A percentile compares a stretch with the other conserved stretches of the same genome.
Conservation (phyloP, 2,888 invertebrate species). For the Chrysolina americana region DNA sequence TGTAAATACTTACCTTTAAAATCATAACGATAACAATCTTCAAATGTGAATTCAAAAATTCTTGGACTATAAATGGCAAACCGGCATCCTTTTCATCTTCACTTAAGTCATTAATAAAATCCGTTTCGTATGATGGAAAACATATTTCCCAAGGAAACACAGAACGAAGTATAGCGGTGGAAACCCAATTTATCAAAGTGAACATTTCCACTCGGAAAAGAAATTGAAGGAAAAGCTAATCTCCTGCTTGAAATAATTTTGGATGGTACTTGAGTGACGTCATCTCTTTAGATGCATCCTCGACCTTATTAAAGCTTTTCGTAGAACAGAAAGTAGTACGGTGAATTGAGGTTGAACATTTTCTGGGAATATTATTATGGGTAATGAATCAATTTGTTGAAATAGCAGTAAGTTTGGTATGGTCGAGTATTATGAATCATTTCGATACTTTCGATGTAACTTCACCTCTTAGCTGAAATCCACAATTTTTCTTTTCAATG, state of each 20-base stretch:
- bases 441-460: too few relatives aligned
- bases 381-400: too few relatives aligned
- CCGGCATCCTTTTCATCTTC: not conserved
- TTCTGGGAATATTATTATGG: not conserved
- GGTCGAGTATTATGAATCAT: too few relatives aligned
- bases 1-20: too few relatives aligned
- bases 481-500: too few relatives aligned
- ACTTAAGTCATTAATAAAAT: slow-evolving; percentile 1
- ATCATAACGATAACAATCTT: too few relatives aligned
- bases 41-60: too few relatives aligned
- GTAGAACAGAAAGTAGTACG: not conserved
- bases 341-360: not conserved
- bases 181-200: slow-evolving; percentile 49
- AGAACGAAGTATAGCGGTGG: slow-evolving; percentile 27
- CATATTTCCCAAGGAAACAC: slow-evolving; percentile 15
- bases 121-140: slow-evolving; percentile 16
- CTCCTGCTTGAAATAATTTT: slow-evolving; percentile 47
- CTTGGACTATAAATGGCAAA: not conserved
- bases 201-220: slow-evolving; percentile 43
- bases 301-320: slow-evolving; percentile 41
- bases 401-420: too few relatives aligned
- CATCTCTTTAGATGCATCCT: slow-evolving; percentile 41
- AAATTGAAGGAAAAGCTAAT: slow-evolving; percentile 49
- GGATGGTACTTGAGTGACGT: slow-evolving; percentile 48
- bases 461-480: too few relatives aligned